Base-by-base conservation (phyloP, 2,888 invertebrate genomes). In the Melikaiella ostensackeni region DNA sequence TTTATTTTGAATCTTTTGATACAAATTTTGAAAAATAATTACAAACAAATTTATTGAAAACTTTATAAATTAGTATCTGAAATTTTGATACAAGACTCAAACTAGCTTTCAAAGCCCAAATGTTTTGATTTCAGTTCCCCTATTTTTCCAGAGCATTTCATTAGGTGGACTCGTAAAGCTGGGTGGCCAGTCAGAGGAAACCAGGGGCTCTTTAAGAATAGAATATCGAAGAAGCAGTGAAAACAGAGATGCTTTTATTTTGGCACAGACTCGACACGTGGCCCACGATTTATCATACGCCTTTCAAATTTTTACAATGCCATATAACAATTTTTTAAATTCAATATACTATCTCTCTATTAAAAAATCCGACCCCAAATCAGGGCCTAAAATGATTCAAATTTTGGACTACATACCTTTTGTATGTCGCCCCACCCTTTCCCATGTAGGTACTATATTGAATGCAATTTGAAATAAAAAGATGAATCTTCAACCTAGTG, bases 161-260 rank as follows among this genome's bases (percentile, higher is more conserved):
- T 42, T 8, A 70, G 27, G 57, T 24, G 13, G 55, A 30, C 9
- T 50, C 13, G 27, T 70, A 70, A 70, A n/a, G 46, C 11, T 70
- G 70, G 42, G 46, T 70, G 46, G 70, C 46, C 46, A 70, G n/a
- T 70, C 30, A 50, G 50, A 50, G 50, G 70, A 19, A 70, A n/a
- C 70, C 46, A 19, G 70, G 77, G 77, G 66, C 81, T 77, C 76
- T 79, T 80, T 83, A 86, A 84, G 83, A 85, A 85, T 84, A 86
- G 84, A 84, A 75, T 77, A 82, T 83, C 83, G 78, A 80, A 83
- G 78, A 84, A 83, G 76, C 76, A 73, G 79, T 63, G 61, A 82
- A 80, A 82, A 80, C 77, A 50, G 70, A 35, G 74, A 70, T 70
- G 81, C 78, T 86, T 85, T 83, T 83, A 85, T 81, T 83, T 86